These are phyloP conservation scores for Gambusia yucatana DNA, from an alignment of 2,797 vertebrate genomes.

Conservation along the genomic window DNA sequence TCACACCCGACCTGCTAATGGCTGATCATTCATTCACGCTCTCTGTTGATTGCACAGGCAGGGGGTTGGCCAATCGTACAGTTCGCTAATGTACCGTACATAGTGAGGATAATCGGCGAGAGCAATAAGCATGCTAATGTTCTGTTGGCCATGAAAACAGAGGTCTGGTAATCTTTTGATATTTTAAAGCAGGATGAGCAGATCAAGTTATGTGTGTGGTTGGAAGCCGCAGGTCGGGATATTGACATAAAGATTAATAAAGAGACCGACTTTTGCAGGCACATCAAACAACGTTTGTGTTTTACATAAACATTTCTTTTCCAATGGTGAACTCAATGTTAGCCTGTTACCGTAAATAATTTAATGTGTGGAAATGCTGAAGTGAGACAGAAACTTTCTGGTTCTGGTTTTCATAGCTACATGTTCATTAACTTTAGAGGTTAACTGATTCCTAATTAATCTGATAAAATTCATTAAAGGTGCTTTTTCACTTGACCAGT, in stretches of 20 bases:
- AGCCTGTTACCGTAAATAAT: not conserved
- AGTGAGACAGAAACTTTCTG: not conserved
- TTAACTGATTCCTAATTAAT: not conserved
- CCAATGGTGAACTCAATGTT: not conserved
- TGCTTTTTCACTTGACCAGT: not conserved
- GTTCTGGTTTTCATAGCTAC: not conserved
- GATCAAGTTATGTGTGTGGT: constrained; percentile 26
- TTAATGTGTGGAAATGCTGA: not conserved
- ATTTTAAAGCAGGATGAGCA: constrained; percentile 43
- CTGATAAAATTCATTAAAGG: not conserved
- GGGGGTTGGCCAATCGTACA: constrained; percentile 79
- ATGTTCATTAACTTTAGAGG: not conserved
- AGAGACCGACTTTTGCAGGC: constrained; percentile 13
- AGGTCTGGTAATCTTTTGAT: constrained; percentile 67
- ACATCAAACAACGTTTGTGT: not conserved
- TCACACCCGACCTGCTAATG: constrained; percentile 84
- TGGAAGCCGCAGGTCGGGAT: constrained; percentile 23
- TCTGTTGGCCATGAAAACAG: constrained; percentile 75
- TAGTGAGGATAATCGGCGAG: constrained; percentile 77
- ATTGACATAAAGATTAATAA: constrained; percentile 26
- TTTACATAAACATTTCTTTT: not conserved
- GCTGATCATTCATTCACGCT: constrained; percentile 83
- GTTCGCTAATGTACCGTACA: constrained; percentile 78
- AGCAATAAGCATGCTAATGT: constrained; percentile 79
- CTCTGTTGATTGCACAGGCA: constrained; percentile 81